Evolutionary conservation across 2,888 invertebrate genomes (phyloP), one percentile per base, ranked within the genome.

Genomic region (Drosophila meridionalis): DNA sequence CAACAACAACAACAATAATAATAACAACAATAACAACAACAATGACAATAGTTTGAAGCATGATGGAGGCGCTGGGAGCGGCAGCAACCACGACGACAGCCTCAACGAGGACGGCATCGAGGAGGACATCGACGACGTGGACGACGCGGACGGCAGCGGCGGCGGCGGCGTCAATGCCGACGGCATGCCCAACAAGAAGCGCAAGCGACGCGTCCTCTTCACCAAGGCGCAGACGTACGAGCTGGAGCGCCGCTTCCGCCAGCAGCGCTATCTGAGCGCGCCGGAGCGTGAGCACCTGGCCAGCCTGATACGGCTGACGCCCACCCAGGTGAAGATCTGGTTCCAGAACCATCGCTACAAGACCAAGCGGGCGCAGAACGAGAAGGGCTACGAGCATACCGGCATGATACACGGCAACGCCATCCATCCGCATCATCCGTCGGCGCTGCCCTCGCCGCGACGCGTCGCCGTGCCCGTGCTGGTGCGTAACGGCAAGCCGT

Each of bases 281-380:
- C 99, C 99, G 0, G 99, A 99, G 93, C 94, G 99, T 42, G 99
- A 99, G 92, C 99, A 99, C 92, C 94, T 99, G 79, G 99, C 99
- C 3, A 97, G 97, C 77, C 95, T 98, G 88, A 99, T 99, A 78
- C 95, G 98, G 66, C 94, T 99, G 69, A 99, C 99, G 3, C 99
- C 99, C 0, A 99, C 99, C 3, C 99, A 99, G 94, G 97, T 97
- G 59, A 99, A 99, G 94, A 99, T 99, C 89, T 99, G 99, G 99
- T 99, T 99, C 94, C 99, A 99, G 93, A 99, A 99, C 93, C 99
- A 99, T 93, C 96, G 98, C 91, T 99, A 99, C 94, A 99, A 99
- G 94, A 98, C 99, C 91, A 99, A 99, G 94, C 95, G 99, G n/a
- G 98, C 99, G 0, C 97, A 98, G 69, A 98, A 98, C 91, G 99